These are phyloP conservation scores for Diabrotica virgifera DNA, from an alignment of 1,140 invertebrate genomes.

Conservation along the genomic window DNA sequence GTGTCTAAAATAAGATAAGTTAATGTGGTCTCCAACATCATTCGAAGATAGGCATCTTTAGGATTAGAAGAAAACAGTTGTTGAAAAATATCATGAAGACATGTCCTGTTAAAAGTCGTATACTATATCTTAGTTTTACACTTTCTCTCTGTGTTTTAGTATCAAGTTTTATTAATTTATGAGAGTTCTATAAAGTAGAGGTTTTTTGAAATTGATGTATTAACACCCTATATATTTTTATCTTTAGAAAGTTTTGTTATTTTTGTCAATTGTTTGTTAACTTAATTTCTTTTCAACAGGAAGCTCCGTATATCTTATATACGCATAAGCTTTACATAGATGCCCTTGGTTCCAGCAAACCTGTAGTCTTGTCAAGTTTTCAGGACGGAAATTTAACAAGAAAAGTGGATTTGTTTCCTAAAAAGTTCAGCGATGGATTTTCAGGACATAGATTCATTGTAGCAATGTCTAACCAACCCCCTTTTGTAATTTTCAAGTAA, in stretches of 20 bases:
- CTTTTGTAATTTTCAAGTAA: slow-evolving; percentile 65
- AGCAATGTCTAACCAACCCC: slow-evolving; percentile 63
- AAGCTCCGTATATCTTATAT: slow-evolving; percentile 65
- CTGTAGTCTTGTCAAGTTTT: slow-evolving; percentile 66
- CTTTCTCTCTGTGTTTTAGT: too few species aligned
- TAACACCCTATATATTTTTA: too few species aligned
- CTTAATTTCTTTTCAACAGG: slow-evolving; percentile 46
- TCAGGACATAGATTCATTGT: slow-evolving; percentile 68
- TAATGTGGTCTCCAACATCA: too few species aligned
- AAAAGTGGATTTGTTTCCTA: slow-evolving; percentile 62
- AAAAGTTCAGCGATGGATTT: slow-evolving; percentile 64
- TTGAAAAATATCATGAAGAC: too few species aligned
- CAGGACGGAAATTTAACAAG: slow-evolving; percentile 58
- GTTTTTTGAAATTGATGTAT: too few species aligned
- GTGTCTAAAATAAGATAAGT: too few species aligned
- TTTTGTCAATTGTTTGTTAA: neutral
- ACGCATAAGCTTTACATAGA: slow-evolving; percentile 68
- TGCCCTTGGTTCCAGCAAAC: slow-evolving; percentile 61
- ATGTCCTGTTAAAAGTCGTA: too few species aligned
- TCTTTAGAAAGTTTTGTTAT: neutral
- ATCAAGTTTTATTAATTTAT: too few species aligned
- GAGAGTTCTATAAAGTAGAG: too few species aligned
- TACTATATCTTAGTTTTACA: too few species aligned
- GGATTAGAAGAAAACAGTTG: too few species aligned
- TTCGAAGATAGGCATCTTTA: too few species aligned